Conservation (phyloP, 2,888 invertebrate genomes). For the Drosophila pseudotakahashii region DNA sequence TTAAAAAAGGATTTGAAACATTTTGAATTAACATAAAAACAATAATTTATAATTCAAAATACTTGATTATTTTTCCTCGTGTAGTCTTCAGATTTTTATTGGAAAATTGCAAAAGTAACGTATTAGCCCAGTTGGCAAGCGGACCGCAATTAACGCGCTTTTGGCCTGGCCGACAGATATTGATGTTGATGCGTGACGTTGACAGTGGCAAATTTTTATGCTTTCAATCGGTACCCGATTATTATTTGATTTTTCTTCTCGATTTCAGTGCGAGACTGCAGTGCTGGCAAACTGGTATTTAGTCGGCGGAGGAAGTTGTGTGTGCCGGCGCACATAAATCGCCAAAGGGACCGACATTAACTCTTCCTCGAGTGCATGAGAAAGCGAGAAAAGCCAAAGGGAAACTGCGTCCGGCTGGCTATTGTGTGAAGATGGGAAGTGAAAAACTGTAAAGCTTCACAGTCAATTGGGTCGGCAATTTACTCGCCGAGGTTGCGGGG, state of each 20-base stretch:
- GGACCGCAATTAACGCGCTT: constrained; percentile 60
- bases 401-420: constrained; percentile 31
- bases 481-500: constrained; percentile 16
- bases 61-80: background rate
- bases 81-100: constrained; percentile 44
- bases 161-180: constrained; percentile 46
- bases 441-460: constrained; percentile 43
- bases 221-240: constrained; percentile 43
- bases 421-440: constrained; percentile 50
- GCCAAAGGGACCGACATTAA: constrained; percentile 28
- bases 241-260: constrained; percentile 4
- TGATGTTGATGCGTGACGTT: constrained; percentile 51
- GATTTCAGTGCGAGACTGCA: constrained; percentile 5
- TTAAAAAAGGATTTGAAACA: background rate
- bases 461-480: constrained; percentile 57
- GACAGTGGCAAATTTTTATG: constrained; percentile 51
- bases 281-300: constrained; percentile 36
- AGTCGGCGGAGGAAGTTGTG: constrained; percentile 21
- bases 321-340: constrained; percentile 34
- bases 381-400: constrained; percentile 57
- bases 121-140: constrained; percentile 63
- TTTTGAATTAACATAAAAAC: background rate
- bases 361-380: constrained; percentile 64
- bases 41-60: background rate
- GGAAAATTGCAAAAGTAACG: constrained; percentile 70